Conservation (phyloP, 2,113 vertebrate species). For the Triplophysa tibetana region DNA sequence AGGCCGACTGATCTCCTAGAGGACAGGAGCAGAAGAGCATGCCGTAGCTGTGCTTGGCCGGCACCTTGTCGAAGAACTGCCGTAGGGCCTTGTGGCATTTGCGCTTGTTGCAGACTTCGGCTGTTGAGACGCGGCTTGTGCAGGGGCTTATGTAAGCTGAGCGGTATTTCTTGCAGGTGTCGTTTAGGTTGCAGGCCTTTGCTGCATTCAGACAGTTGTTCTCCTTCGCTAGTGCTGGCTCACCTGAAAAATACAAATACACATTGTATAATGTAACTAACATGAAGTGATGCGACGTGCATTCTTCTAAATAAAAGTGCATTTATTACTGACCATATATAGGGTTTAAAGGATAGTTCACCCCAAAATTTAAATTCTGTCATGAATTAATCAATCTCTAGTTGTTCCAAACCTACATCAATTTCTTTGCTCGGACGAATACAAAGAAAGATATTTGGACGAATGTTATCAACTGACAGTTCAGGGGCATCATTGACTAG, state of each 20-base stretch:
- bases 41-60: conserved; percentile 93
- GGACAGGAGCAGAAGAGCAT: conserved; percentile 98
- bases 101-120: conserved; percentile 93
- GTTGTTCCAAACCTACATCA: too few species aligned
- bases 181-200: conserved; percentile 97
- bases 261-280: neutral
- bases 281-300: neutral
- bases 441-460: too few species aligned
- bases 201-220: conserved; percentile 96
- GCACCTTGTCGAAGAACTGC: conserved; percentile 99
- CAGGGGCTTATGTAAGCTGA: conserved; percentile 96
- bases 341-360: too few species aligned
- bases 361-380: too few species aligned
- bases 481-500: too few species aligned
- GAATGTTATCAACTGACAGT: too few species aligned
- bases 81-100: conserved; percentile 98
- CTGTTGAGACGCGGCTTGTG: conserved; percentile 88
- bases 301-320: neutral
- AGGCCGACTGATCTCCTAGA: conserved; percentile 78
- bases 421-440: too few species aligned
- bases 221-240: conserved; percentile 85
- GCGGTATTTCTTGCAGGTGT: conserved; percentile 97
- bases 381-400: too few species aligned
- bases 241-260: conserved; percentile 67
- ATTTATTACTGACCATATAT: too few species aligned